phyloP scores from a whole-genome alignment of 2,113 vertebrate genomes.

The Gobio gobio region DNA sequence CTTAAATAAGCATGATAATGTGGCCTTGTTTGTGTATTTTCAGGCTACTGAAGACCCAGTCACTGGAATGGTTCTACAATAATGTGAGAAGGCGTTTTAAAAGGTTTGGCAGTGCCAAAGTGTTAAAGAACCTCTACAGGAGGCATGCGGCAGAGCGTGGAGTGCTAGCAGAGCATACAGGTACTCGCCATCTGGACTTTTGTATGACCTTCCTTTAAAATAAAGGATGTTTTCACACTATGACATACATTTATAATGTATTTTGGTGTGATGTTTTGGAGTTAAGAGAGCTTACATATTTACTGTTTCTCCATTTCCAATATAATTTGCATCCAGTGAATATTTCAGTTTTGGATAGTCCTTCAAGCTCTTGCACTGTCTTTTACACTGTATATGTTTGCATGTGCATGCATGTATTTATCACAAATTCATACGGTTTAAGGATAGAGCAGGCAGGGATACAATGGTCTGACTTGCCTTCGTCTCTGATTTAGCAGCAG shows the following conservation, averaged over 20 bases:
- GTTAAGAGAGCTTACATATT: not conserved
- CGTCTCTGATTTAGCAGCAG: conserved; percentile 54
- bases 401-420: not conserved
- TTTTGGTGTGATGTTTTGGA: not conserved
- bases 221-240: not conserved
- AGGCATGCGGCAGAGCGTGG: conserved; percentile 84
- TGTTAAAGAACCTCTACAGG: conserved; percentile 92
- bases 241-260: conserved; percentile 1
- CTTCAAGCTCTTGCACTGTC: not conserved
- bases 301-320: not conserved
- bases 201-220: conserved; percentile 5
- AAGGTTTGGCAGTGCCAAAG: conserved; percentile 96
- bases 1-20: not conserved
- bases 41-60: conserved; percentile 89
- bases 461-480: not conserved
- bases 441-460: not conserved
- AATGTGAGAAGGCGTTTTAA: conserved; percentile 94
- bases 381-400: not conserved
- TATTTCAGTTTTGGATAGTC: not conserved
- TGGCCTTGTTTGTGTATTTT: conserved; percentile 38
- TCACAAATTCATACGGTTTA: not conserved
- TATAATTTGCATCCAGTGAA: not conserved
- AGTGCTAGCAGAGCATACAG: conserved; percentile 77
- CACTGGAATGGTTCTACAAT: conserved; percentile 96
- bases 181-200: conserved; percentile 68